Evolutionary conservation across 2,888 invertebrate species (phyloP).

Genomic region (Eutolmus rufibarbis): DNA sequence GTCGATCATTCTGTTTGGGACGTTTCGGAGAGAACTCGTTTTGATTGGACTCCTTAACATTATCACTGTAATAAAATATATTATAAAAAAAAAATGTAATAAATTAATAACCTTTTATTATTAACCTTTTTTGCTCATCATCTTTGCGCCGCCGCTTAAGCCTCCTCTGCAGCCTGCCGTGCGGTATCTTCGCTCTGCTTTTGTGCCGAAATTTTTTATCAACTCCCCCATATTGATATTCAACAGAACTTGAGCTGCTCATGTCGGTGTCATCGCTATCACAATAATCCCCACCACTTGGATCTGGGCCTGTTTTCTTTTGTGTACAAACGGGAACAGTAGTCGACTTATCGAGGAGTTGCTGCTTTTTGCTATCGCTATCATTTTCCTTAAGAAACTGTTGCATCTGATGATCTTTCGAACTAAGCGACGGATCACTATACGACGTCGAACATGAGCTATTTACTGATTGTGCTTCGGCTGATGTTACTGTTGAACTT

Average conservation of each 20-base stretch:
- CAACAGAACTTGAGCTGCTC: constrained; percentile 60
- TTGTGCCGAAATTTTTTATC: neutral
- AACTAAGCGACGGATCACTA: neutral
- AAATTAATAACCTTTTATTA: neutral
- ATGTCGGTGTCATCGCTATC: constrained; percentile 61
- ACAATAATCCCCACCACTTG: neutral
- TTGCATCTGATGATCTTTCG: neutral
- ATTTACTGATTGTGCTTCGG: constrained; percentile 25
- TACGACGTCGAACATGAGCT: neutral
- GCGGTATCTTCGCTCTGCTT: neutral
- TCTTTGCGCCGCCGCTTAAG: constrained; percentile 14
- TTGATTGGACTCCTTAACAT: neutral
- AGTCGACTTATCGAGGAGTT: neutral
- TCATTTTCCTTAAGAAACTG: neutral
- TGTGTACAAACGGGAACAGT: neutral
- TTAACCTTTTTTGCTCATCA: neutral
- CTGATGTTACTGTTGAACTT: constrained; percentile 47
- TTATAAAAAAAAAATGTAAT: neutral
- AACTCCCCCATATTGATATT: constrained; percentile 45
- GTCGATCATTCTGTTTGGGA: neutral
- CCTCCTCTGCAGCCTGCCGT: neutral
- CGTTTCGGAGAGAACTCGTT: neutral
- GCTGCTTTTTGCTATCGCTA: neutral
- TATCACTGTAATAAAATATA: neutral
- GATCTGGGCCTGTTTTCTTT: neutral